phyloP scores from a whole-genome alignment of 1,140 invertebrate genomes.

The Phymorhynchus buccinoides region DNA sequence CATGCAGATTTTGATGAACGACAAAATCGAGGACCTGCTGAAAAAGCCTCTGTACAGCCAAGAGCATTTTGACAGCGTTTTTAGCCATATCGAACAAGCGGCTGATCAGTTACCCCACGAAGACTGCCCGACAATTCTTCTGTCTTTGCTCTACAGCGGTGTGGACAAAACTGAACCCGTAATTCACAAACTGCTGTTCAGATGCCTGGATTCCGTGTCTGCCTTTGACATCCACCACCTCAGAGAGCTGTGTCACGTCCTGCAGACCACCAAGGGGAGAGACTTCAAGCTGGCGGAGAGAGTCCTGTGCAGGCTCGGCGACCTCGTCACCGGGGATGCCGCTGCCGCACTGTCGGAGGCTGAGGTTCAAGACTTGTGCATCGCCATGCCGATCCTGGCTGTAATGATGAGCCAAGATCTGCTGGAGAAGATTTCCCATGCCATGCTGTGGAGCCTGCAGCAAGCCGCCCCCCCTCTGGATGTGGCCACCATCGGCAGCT shows the following conservation, averaged over 20 bases:
- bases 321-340: background rate
- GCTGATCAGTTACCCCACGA: conserved; percentile 1
- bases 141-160: conserved; percentile 33
- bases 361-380: background rate
- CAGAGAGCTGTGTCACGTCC: background rate
- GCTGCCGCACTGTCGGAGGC: background rate
- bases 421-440: background rate
- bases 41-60: conserved; percentile 18
- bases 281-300: conserved; percentile 1
- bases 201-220: background rate
- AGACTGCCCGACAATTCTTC: conserved; percentile 31
- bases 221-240: background rate
- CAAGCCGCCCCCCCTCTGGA: background rate
- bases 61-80: conserved; percentile 25
- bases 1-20: conserved; percentile 46
- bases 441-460: background rate
- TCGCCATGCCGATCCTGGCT: background rate
- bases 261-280: background rate
- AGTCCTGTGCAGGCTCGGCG: background rate
- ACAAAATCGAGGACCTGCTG: conserved; percentile 5
- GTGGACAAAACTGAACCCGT: conserved; percentile 10
- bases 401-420: conserved; percentile 27
- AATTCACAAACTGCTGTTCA: background rate
- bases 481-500: background rate
- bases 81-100: background rate